Percentiles rank a stretch among this genome's conserved stretches.
Conservation (phyloP, 64 coral and sea anemone genomes). For the Porites australiensis region DNA sequence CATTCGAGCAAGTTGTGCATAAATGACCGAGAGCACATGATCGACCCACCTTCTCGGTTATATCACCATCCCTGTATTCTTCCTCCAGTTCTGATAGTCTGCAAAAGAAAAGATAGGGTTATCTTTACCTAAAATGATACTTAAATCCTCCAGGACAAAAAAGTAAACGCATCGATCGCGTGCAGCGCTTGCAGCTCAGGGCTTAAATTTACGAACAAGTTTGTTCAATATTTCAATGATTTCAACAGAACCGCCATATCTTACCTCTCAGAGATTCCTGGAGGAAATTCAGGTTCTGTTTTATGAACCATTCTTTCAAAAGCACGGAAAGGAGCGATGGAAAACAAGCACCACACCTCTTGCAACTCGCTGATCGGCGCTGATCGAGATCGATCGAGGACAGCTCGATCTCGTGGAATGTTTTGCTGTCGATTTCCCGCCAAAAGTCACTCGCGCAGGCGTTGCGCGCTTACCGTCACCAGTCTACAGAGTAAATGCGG, state of each 20-base stretch:
- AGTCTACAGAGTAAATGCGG: background rate
- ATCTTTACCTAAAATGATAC: background rate
- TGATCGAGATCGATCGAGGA: background rate
- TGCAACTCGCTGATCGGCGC: too few relatives aligned
- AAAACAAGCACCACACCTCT: background rate
- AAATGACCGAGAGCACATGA: background rate
- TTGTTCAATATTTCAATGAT: background rate
- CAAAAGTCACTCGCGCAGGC: constrained; percentile 29
- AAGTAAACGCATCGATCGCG: too few relatives aligned
- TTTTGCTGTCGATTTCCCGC: constrained; percentile 27
- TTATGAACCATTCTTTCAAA: constrained; percentile 6
- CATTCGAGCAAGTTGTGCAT: too few relatives aligned
- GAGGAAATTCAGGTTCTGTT: constrained; percentile 3
- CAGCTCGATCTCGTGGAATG: background rate
- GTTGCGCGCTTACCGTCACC: background rate
- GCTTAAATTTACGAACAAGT: too few relatives aligned
- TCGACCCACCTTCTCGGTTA: constrained; percentile 85
- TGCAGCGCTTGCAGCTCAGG: too few relatives aligned
- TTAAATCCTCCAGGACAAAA: too few relatives aligned
- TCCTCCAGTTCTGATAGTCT: constrained; percentile 79
- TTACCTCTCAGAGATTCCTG: constrained; percentile 38
- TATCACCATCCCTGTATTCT: constrained; percentile 79
- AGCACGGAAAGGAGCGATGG: background rate
- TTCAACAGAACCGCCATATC: background rate
- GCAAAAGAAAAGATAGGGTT: background rate